Percentiles rank a stretch among this genome's conserved stretches.
Evolutionary conservation across 2,797 vertebrate species (phyloP).

Genomic region (Trichosurus vulpecula): DNA sequence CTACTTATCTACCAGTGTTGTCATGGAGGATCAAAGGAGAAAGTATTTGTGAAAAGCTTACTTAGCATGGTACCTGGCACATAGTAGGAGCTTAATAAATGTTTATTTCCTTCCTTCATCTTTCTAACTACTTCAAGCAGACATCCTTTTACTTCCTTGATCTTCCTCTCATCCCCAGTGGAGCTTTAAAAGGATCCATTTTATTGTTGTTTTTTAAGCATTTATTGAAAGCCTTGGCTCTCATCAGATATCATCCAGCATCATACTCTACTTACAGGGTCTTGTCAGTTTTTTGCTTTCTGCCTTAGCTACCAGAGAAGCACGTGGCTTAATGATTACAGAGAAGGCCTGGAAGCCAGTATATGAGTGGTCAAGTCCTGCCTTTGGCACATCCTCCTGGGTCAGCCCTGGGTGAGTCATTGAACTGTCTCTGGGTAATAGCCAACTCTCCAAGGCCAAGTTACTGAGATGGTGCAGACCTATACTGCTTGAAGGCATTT

Average conservation of each 20-base stretch:
- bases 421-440: too few species aligned
- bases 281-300: background rate
- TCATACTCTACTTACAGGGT: background rate
- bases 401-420: background rate
- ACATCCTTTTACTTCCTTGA: background rate
- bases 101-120: background rate
- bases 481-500: background rate
- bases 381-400: background rate
- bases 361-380: background rate
- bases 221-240: background rate
- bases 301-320: background rate
- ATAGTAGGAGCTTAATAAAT: background rate
- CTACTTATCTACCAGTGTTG: background rate
- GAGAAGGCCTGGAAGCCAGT: background rate
- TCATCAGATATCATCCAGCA: background rate
- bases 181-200: background rate
- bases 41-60: background rate
- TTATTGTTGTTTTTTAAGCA: background rate
- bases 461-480: background rate
- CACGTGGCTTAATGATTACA: background rate
- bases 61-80: background rate
- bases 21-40: background rate
- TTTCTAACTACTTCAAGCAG: background rate
- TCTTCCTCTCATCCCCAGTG: background rate
- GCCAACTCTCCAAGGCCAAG: background rate